Base-by-base conservation (phyloP, 2,797 vertebrate species). In the Pterois miles region DNA sequence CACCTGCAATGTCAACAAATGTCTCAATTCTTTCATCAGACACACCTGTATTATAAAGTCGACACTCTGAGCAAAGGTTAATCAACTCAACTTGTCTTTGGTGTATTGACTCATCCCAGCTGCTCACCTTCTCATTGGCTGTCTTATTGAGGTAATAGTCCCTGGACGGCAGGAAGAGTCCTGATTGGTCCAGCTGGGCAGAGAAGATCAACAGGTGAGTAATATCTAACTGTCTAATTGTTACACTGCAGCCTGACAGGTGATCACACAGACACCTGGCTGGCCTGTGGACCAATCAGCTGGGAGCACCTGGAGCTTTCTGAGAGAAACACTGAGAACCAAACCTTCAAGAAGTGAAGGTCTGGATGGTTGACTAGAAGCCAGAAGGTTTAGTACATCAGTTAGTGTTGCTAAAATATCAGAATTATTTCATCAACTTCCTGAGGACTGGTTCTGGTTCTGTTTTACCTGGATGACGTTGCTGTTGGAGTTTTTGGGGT, bases 91-190 rank as follows among this genome's bases (percentile, higher is more conserved):
- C 23, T 0, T 16, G 16, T 38, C 33, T 62, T 23, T 23, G 59
- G 34, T 29, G 1, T 12, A 13, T 20, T 13, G 18, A n/a, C 13
- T 8, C 9, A 5, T 36, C 11, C 29, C 22, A 36, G 40, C 11
- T 12, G 8, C 87, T 89, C 52, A 99, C 98, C 97, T 97, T 99
- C 88, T 98, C 97, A 6, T 99, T 99, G 89, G 97, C 96, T 0
- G 97, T 98, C 91, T 95, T 98, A 92, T 99, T 99, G 83, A 99
- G 95, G 92, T 99, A 99, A 95, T 99, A 99, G 88, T 99, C 98
- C 64, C 98, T 95, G 65, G 98, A 99, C 0, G 98, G 98, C 58
- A 99, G 95, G 89, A 98, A 98, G 57, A 99, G 96, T 50, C 98
- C 98, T 0, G 98, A 98, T 82, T 99, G 98, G 91, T 99, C 98